phyloP scores from a whole-genome alignment of 2,113 vertebrate genomes.

The Ceyx cyanopectus region DNA sequence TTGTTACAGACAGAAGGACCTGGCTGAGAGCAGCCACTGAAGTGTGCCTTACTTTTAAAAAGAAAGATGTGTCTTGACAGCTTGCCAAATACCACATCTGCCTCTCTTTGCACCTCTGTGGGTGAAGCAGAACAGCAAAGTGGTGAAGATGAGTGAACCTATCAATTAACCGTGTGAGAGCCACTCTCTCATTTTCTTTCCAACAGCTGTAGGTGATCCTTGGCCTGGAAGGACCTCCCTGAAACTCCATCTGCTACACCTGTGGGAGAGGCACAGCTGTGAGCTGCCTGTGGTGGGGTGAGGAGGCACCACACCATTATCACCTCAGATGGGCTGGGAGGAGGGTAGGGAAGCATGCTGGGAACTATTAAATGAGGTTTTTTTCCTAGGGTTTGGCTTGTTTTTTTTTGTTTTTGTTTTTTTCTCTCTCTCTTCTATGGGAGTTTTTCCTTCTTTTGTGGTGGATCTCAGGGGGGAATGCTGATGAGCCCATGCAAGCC shows the following conservation, averaged over 20 bases:
- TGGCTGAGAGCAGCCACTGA: constrained; percentile 32
- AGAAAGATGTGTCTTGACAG: constrained; percentile 65
- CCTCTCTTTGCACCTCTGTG: constrained; percentile 71
- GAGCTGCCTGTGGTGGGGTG: background rate
- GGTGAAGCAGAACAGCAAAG: constrained; percentile 65
- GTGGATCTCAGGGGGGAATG: background rate
- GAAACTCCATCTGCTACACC: constrained; percentile 31
- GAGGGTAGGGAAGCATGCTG: background rate
- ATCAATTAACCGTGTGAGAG: constrained; percentile 52
- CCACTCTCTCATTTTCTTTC: background rate
- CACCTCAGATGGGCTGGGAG: background rate
- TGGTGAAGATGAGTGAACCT: constrained; percentile 39
- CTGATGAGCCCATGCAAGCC: background rate
- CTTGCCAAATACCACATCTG: constrained; percentile 75
- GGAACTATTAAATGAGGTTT: background rate
- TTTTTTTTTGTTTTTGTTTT: background rate
- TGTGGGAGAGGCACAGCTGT: constrained; percentile 53
- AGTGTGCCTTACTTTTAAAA: constrained; percentile 43
- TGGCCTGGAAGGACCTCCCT: constrained; percentile 9
- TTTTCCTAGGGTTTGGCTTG: background rate
- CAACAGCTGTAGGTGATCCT: constrained; percentile 46
- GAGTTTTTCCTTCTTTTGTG: background rate
- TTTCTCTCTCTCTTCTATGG: background rate
- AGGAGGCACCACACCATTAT: background rate
- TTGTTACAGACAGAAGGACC: constrained; percentile 52